Evolutionary conservation across 2,113 vertebrate genomes (phyloP).

Genomic region (Furnarius figulus): DNA sequence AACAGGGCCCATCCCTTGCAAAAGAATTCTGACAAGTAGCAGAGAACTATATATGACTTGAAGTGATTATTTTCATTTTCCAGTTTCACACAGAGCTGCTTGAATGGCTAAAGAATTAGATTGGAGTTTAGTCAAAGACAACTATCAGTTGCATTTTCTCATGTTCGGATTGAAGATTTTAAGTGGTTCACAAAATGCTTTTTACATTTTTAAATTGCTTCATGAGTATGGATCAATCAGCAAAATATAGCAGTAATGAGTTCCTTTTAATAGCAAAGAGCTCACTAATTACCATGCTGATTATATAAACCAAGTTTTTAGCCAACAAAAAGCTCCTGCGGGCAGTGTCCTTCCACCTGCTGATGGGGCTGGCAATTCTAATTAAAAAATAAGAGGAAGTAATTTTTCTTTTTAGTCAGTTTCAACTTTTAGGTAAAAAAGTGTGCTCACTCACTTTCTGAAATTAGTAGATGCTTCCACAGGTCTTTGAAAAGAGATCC

Average conservation of each 20-base stretch:
- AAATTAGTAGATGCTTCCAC: background rate
- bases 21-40: background rate
- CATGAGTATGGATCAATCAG: slow-evolving; percentile 66
- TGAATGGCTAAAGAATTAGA: background rate
- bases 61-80: background rate
- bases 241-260: slow-evolving; percentile 71
- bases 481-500: background rate
- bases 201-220: slow-evolving; percentile 59
- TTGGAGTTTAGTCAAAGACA: background rate
- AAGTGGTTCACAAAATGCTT: slow-evolving; percentile 40
- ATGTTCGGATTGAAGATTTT: slow-evolving; percentile 29
- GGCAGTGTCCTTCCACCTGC: slow-evolving; percentile 67
- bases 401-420: slow-evolving; percentile 23
- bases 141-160: slow-evolving; percentile 14
- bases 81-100: background rate
- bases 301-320: slow-evolving; percentile 62
- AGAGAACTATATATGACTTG: background rate
- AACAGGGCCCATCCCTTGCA: background rate
- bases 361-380: slow-evolving; percentile 28
- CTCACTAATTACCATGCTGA: slow-evolving; percentile 70
- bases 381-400: slow-evolving; percentile 65
- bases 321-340: slow-evolving; percentile 64
- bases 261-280: slow-evolving; percentile 65
- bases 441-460: background rate
- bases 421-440: background rate